Conservation (phyloP, 1,140 invertebrate species). For the Zaprionus africanus region DNA sequence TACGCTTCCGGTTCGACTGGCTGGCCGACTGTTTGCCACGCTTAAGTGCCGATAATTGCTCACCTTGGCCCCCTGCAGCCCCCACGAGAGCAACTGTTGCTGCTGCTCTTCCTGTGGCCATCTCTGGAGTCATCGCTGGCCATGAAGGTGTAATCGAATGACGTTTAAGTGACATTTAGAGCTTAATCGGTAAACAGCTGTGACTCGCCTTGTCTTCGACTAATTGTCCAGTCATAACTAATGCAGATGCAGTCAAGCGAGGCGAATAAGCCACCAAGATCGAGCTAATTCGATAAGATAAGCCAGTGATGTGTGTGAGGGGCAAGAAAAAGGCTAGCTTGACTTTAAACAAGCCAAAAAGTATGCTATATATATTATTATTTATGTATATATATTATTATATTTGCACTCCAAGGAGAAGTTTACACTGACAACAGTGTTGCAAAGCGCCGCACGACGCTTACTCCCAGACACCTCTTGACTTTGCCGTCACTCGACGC, state of each 20-base stretch:
- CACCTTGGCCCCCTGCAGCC: constrained; percentile 46
- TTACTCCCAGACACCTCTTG: constrained; percentile 45
- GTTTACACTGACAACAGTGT: background rate
- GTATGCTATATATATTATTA: too few species aligned
- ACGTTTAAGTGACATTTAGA: constrained; percentile 67
- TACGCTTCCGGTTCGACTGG: background rate
- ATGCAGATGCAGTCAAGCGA: constrained; percentile 19
- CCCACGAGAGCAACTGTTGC: background rate
- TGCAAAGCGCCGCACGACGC: constrained; percentile 6
- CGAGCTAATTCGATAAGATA: background rate
- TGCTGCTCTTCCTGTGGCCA: background rate
- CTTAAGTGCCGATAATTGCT: constrained; percentile 71
- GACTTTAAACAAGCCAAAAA: background rate
- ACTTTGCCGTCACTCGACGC: constrained; percentile 31
- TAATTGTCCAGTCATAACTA: constrained; percentile 18
- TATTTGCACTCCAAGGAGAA: background rate
- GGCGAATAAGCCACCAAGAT: background rate
- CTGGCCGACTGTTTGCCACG: constrained; percentile 45
- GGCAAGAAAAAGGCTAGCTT: background rate
- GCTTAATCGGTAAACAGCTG: constrained; percentile 58
- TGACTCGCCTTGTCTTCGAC: background rate
- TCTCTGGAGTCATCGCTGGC: constrained; percentile 29
- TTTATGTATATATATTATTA: too few species aligned
- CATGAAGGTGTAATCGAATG: constrained; percentile 62
- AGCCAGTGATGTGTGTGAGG: background rate